Evolutionary conservation across 2,888 invertebrate species (phyloP), one percentile per base, ranked within the genome.

Genomic region (Drosophila neoperkinsi): DNA sequence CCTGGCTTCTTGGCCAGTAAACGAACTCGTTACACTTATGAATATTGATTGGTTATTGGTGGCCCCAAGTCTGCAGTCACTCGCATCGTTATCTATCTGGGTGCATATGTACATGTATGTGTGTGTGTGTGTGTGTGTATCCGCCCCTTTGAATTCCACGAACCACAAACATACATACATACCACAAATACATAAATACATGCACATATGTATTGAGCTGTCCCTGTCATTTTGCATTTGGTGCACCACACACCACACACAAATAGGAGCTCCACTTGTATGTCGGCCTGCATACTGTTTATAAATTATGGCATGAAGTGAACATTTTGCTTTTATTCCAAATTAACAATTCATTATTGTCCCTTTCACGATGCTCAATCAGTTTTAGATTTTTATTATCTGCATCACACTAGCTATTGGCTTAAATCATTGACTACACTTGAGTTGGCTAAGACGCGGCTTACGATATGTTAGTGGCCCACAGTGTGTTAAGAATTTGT

Each of bases 31-130:
- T 84, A 76, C 70, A 74, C 75, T 84, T 84, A 84, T 87, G 84
- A 84, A 84, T 84, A 84, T 84, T 87, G 84, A 84, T 84, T 87
- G 84, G 80, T 80, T 84, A 84, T 84, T 87, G 82, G 70, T 66
- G 73, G 74, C 43, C 51, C 62, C 34, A 72, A 72, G 69, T 58
- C 52, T 46, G 43, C 50, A 49, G 36, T 25, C 81, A 68, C 82
- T 64, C 60, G 74, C 74, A 74, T 81, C 82, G 81, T 81, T 82
- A 82, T 74, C 74, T 58, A 67, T 60, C 41, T 21, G 10, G n/a
- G n/a, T 41, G 41, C 41, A 11, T n/a, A 21, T 4, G n/a, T 2
- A 10, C n/a, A 10, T 34, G 34, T 34, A 11, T 33, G 10, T 33
- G 33, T 33, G 33, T 31, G 9, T 31, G 31, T 31, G 31, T 31